Evolutionary conservation across 2,113 vertebrate genomes (phyloP).

Genomic region (Gobius niger): DNA sequence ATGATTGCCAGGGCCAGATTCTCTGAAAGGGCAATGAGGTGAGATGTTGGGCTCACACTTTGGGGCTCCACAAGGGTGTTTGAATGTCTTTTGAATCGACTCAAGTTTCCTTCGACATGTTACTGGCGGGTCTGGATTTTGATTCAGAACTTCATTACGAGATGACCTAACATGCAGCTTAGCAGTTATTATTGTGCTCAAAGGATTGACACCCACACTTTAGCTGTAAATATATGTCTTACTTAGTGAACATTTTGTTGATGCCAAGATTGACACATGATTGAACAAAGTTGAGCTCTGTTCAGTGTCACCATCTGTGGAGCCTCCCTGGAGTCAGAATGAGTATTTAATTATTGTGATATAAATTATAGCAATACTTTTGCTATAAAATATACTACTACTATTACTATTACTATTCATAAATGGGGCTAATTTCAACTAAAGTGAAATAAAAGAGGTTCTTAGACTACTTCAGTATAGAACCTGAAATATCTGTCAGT

Average conservation of each 20-base stretch:
- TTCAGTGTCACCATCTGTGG: not conserved
- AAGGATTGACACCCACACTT: conserved; percentile 14
- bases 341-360: too few relatives aligned
- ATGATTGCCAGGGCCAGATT: conserved; percentile 28
- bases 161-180: conserved; percentile 38
- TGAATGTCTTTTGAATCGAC: conserved; percentile 31
- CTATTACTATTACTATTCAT: too few relatives aligned
- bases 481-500: not conserved
- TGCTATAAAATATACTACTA: too few relatives aligned
- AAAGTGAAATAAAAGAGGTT: not conserved
- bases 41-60: conserved; percentile 53
- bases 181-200: conserved; percentile 25
- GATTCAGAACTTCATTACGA: conserved; percentile 28
- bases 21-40: conserved; percentile 56
- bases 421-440: too few relatives aligned
- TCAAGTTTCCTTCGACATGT: conserved; percentile 22
- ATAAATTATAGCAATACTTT: too few relatives aligned
- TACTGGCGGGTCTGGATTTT: conserved; percentile 36
- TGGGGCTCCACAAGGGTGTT: conserved; percentile 29
- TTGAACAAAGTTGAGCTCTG: not conserved
- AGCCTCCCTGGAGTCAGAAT: too few relatives aligned
- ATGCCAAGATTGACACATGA: conserved; percentile 9
- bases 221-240: conserved; percentile 2
- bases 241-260: conserved; percentile 3
- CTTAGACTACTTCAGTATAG: not conserved